Conservation (phyloP, 2,888 invertebrate genomes). For the Hypercompe scribonia region DNA sequence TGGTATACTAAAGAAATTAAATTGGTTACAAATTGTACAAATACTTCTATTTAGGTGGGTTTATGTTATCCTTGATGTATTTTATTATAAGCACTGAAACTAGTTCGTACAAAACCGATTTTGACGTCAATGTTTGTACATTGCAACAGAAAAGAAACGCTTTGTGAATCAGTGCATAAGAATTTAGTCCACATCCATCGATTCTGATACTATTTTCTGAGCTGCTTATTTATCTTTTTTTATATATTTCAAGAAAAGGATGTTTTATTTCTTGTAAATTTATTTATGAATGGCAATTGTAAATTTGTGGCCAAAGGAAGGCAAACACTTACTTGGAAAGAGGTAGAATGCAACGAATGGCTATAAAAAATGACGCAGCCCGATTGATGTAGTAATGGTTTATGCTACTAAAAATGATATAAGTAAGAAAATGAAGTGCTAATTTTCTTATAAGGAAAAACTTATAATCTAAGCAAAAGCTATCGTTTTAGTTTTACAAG, state of each 20-base stretch:
- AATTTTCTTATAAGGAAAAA: too few relatives aligned
- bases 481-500: too few relatives aligned
- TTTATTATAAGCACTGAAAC: conserved; percentile 51
- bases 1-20: neutral
- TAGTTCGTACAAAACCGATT: conserved; percentile 58
- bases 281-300: conserved; percentile 29
- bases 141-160: conserved; percentile 61
- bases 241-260: neutral
- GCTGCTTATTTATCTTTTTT: conserved; percentile 4
- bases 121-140: conserved; percentile 72
- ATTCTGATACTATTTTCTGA: conserved; percentile 33
- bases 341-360: neutral
- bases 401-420: too few relatives aligned
- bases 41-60: conserved; percentile 29
- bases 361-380: neutral
- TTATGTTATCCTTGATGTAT: conserved; percentile 52
- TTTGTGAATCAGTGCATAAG: conserved; percentile 63
- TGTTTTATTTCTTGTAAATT: conserved; percentile 38
- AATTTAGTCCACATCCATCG: conserved; percentile 51
- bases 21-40: neutral
- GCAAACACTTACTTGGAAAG: neutral
- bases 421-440: too few relatives aligned
- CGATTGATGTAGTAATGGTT: neutral
- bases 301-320: neutral
- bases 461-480: too few relatives aligned